These are phyloP conservation scores for Squalus acanthias DNA, from an alignment of 2,797 vertebrate species.

Conservation along the genomic window DNA sequence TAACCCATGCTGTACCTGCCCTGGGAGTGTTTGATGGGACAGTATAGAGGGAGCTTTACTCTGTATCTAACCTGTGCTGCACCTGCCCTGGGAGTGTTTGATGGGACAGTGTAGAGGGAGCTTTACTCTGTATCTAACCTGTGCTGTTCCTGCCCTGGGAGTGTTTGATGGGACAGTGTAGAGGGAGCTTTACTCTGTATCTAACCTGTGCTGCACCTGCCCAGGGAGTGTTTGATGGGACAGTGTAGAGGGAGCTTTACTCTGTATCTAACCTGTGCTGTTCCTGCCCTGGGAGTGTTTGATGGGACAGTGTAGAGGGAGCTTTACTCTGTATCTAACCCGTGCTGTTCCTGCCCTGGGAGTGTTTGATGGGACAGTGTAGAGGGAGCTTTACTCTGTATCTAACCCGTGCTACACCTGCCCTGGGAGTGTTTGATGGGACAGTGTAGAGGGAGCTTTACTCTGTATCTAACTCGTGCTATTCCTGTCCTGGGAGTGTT, in stretches of 20 bases:
- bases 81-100: neutral
- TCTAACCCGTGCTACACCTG: neutral
- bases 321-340: neutral
- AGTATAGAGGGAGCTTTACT: neutral
- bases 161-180: neutral
- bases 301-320: neutral
- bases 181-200: no score
- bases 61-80: neutral
- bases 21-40: neutral
- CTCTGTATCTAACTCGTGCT: neutral
- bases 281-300: neutral
- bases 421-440: neutral
- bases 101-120: neutral
- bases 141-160: neutral
- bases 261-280: neutral
- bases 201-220: neutral
- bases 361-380: neutral
- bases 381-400: neutral
- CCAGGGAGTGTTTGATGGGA: neutral
- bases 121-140: neutral
- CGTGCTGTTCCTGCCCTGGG: neutral
- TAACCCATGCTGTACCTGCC: neutral
- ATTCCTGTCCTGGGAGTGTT: neutral
- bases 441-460: neutral
- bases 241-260: neutral